Base-by-base conservation (phyloP, 2,888 invertebrate genomes). In the Chloromyia formosa region DNA sequence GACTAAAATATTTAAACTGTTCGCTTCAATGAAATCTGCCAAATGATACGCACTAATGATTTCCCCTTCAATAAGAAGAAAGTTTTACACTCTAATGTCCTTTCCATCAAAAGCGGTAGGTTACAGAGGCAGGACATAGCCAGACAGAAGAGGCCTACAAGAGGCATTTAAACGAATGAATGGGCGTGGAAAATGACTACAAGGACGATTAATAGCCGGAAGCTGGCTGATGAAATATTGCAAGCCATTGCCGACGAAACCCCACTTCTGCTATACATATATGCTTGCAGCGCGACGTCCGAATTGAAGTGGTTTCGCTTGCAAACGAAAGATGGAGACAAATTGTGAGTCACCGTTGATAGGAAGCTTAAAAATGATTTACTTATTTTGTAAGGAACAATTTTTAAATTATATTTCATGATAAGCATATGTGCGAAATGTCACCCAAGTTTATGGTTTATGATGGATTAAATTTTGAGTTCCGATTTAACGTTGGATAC, bases 181-280 rank as follows among this genome's bases (percentile, higher is more conserved):
- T 56, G 56, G 56, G 56, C 56, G 56, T 56, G 56, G 56, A 56
- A 18, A 56, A 56, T 56, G 56, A 56, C 56, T 56, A 18, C 56
- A 56, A 56, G 16, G 1, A n/a, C 5, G 56, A 56, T 56, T 56
- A 56, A 56, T 56, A 10, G 56, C 56, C 56, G 56, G 56, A 56
- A 56, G 18, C 56, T 56, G 14, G 22, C 56, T 56, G 56, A 56
- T 56, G 56, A 56, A 56, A 56, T 56, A 56, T 56, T 56, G 18
- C 56, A 18, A 56, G 56, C 22, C 56, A 18, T 56, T 56, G 27
- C 10, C 49, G 49, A 7, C 49, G 56, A 56, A 56, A 18, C 12
- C 14, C 56, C 56, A 18, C 5, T 18, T 56, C 16, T n/a, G n/a
- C n/a, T n/a, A n/a, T 56, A 16, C 5, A 10, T 16, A 18, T 10